phyloP scores from a whole-genome alignment of 2,888 invertebrate genomes.

The Lepidonotus clava region DNA sequence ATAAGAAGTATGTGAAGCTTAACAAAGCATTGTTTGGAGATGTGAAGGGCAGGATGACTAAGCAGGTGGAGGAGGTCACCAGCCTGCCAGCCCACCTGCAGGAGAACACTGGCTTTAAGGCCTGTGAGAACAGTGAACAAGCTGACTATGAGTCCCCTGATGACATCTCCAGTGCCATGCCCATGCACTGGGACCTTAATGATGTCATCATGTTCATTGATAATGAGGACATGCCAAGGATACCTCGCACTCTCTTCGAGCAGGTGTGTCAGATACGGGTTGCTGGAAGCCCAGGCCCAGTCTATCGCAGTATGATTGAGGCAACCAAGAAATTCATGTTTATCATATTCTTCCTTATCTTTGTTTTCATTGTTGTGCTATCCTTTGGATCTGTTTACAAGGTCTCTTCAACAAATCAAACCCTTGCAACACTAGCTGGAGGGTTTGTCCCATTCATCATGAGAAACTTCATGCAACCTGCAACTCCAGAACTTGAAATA shows the following conservation, averaged over 20 bases:
- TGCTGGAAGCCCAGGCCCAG: constrained; percentile 78
- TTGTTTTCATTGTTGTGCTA: constrained; percentile 79
- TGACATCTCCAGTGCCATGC: constrained; percentile 59
- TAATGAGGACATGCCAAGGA: constrained; percentile 77
- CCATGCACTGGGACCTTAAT: constrained; percentile 74
- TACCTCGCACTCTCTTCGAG: constrained; percentile 77
- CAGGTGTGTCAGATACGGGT: constrained; percentile 76
- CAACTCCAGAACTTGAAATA: constrained; percentile 74
- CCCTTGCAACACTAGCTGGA: constrained; percentile 77
- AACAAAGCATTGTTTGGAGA: constrained; percentile 77
- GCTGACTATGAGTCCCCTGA: constrained; percentile 66
- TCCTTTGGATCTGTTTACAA: constrained; percentile 77
- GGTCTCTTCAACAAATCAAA: constrained; percentile 79
- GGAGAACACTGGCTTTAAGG: constrained; percentile 70
- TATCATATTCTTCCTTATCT: constrained; percentile 76
- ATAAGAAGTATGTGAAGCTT: constrained; percentile 78
- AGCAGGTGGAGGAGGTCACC: constrained; percentile 73
- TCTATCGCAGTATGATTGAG: constrained; percentile 75
- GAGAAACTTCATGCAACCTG: constrained; percentile 75
- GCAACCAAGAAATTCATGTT: constrained; percentile 78
- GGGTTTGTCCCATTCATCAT: constrained; percentile 68
- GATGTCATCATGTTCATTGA: constrained; percentile 78
- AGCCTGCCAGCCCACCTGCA: constrained; percentile 75
- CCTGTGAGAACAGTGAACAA: constrained; percentile 66
- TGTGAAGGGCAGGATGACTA: constrained; percentile 76